Conservation (phyloP, 2,113 vertebrate species). For the Rattus rattus region DNA sequence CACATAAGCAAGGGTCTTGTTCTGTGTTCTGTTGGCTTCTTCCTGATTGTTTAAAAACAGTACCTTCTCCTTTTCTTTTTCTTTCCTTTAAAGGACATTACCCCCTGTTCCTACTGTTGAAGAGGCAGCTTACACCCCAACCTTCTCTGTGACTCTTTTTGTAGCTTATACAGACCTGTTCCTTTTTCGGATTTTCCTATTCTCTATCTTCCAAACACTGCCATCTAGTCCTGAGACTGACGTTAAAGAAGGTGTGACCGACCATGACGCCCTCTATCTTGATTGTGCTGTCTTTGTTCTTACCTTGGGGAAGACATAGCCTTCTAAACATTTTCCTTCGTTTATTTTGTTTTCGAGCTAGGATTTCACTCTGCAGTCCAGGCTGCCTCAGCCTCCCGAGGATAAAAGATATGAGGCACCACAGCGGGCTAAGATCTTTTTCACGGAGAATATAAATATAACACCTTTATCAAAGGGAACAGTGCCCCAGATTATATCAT, state of each 20-base stretch:
- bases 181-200: neutral
- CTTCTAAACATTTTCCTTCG: neutral
- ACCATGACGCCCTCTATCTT: neutral
- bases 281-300: neutral
- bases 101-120: neutral
- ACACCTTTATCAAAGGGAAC: neutral
- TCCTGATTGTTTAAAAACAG: neutral
- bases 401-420: neutral
- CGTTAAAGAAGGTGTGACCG: neutral
- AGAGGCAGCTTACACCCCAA: neutral
- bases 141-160: neutral
- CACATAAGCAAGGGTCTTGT: neutral
- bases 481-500: neutral
- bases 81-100: neutral
- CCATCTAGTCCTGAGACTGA: neutral
- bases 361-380: neutral
- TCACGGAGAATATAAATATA: constrained; percentile 8
- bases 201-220: neutral
- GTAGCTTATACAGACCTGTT: neutral
- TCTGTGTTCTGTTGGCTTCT: neutral
- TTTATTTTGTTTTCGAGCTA: neutral
- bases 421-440: neutral
- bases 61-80: neutral
- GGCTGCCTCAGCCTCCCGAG: neutral
- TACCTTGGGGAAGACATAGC: neutral